Percentiles rank a stretch among this genome's conserved stretches.
These are phyloP conservation scores for Apamea crenata DNA, from an alignment of 2,888 invertebrate genomes.

Conservation along the genomic window DNA sequence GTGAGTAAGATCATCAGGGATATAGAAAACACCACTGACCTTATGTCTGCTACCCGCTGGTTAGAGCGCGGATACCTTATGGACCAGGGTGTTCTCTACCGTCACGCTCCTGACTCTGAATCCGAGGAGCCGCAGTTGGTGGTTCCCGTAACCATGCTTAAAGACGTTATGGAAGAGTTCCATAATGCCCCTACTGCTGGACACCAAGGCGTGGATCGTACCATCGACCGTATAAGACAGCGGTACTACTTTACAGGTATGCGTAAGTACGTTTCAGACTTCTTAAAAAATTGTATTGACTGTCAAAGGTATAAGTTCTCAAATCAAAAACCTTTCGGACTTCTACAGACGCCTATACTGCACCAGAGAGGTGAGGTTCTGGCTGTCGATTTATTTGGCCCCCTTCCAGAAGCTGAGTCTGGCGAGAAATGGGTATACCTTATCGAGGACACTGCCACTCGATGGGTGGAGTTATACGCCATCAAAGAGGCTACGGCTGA, in stretches of 20 bases:
- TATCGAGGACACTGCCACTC: too few relatives aligned
- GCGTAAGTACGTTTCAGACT: too few relatives aligned
- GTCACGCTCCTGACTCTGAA: constrained; percentile 6
- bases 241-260: too few relatives aligned
- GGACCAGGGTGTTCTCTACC: constrained; percentile 21
- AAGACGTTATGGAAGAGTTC: constrained; percentile 4
- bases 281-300: too few relatives aligned
- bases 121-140: constrained; percentile 15
- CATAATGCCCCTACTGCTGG: constrained; percentile 3
- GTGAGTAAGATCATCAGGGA: constrained; percentile 19
- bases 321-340: constrained; percentile 3
- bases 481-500: too few relatives aligned
- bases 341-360: constrained; percentile 1
- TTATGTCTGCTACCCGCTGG: constrained; percentile 6
- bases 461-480: too few relatives aligned
- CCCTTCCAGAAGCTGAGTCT: too few relatives aligned
- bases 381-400: too few relatives aligned
- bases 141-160: not conserved
- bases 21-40: constrained; percentile 8
- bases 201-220: constrained; percentile 9
- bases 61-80: constrained; percentile 11
- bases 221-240: constrained; percentile 2
- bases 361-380: too few relatives aligned
- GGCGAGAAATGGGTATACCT: too few relatives aligned
- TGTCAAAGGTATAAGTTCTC: too few relatives aligned